Evolutionary conservation across 2,797 vertebrate genomes (phyloP).

Genomic region (Hypotaenidia philippensis): DNA sequence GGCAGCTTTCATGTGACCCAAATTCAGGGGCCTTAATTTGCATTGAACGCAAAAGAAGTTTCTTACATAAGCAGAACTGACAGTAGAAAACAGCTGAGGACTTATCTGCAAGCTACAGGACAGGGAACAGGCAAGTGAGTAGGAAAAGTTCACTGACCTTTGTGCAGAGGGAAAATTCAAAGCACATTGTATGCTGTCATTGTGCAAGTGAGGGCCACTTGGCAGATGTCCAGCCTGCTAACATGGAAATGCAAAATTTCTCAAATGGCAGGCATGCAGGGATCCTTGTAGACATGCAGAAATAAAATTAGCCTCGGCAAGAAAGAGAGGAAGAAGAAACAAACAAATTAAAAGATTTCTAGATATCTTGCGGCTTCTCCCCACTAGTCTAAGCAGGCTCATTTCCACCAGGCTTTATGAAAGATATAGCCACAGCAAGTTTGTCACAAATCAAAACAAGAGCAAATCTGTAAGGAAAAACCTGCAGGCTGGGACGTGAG

Average conservation of each 20-base stretch:
- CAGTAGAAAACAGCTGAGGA: constrained; percentile 5
- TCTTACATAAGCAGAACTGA: constrained; percentile 57
- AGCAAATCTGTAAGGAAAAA: fast-evolving
- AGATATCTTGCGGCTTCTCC: not conserved
- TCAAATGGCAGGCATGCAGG: not conserved
- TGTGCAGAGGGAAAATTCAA: constrained; percentile 19
- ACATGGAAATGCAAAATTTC: constrained; percentile 8
- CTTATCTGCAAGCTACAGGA: constrained; percentile 32
- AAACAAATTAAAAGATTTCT: not conserved
- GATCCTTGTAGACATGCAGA: not conserved
- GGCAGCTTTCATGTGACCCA: constrained; percentile 38
- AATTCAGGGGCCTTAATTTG: constrained; percentile 47
- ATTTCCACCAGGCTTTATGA: not conserved
- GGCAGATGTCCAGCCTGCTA: not conserved
- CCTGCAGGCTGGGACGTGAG: not conserved
- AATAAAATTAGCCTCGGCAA: constrained; percentile 4
- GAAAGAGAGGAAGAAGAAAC: constrained; percentile 12
- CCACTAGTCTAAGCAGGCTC: not conserved
- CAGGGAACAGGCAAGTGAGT: not conserved
- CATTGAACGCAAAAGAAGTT: constrained; percentile 4
- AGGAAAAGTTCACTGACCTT: constrained; percentile 19
- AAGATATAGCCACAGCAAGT: not conserved
- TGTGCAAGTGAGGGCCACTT: not conserved
- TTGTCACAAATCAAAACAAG: not conserved
- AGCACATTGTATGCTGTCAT: not conserved